Conservation (phyloP, 2,888 invertebrate species). For the Mesorhabditis belari region DNA sequence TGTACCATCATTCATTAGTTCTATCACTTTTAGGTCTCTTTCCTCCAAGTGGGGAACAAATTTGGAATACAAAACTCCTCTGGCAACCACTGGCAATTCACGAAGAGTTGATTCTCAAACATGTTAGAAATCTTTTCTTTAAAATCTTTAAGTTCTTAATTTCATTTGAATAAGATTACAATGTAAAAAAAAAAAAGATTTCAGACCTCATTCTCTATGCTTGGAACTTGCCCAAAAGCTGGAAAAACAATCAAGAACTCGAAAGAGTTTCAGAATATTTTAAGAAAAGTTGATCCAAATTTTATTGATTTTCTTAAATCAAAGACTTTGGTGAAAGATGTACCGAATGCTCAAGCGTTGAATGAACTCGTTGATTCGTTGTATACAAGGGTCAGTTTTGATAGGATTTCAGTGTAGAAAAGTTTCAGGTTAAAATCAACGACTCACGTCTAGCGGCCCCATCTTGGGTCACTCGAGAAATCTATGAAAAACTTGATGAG, state of each 20-base stretch:
- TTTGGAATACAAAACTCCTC: neutral
- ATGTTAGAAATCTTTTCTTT: neutral
- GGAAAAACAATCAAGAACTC: neutral
- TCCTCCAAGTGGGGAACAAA: neutral
- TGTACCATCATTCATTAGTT: no score
- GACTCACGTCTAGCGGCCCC: neutral
- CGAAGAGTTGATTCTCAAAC: neutral
- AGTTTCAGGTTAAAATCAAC: neutral
- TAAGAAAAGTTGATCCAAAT: neutral
- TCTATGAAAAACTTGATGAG: neutral
- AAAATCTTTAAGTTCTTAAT: no score
- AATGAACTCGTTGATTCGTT: neutral
- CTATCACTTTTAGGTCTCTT: neutral
- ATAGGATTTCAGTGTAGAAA: neutral
- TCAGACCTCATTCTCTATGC: neutral
- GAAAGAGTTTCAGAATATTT: neutral
- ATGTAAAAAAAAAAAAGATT: neutral
- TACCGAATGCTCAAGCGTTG: neutral
- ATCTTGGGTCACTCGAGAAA: neutral
- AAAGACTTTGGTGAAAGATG: neutral
- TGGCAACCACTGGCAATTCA: neutral
- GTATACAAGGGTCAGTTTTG: neutral
- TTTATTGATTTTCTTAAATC: neutral
- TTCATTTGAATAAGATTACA: no score
- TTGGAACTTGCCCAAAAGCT: neutral